Percentiles rank a stretch among this genome's conserved stretches.
Conservation (phyloP, 2,888 invertebrate genomes). For the Drosophila ezoana region DNA sequence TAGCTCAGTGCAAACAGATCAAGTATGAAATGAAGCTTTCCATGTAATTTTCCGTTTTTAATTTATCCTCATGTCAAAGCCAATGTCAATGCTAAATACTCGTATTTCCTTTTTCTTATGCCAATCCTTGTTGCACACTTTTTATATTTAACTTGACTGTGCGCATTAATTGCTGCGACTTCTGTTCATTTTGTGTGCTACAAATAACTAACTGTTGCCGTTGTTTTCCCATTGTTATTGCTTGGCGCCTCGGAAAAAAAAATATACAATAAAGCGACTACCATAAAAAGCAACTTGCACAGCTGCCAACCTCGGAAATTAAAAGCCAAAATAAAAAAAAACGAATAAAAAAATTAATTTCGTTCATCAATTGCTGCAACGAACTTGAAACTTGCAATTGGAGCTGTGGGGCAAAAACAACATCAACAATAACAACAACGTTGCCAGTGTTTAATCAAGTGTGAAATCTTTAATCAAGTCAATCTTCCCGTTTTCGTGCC, state of each 20-base stretch:
- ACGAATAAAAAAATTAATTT: slow-evolving; percentile 18
- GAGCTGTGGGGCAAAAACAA: slow-evolving; percentile 27
- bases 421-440: slow-evolving; percentile 10
- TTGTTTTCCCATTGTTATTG: slow-evolving; percentile 4
- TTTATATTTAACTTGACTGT: slow-evolving; percentile 12
- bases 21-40: neutral
- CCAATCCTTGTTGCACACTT: slow-evolving; percentile 14
- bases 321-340: slow-evolving; percentile 16
- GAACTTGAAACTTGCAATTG: slow-evolving; percentile 61
- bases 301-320: slow-evolving; percentile 40
- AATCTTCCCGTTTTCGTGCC: slow-evolving; percentile 23
- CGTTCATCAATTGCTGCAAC: slow-evolving; percentile 47
- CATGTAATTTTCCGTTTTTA: neutral
- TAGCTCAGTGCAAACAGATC: neutral
- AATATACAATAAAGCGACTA: slow-evolving; percentile 18
- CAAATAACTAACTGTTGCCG: slow-evolving; percentile 16
- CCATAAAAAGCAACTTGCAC: slow-evolving; percentile 24
- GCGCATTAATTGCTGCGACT: slow-evolving; percentile 17
- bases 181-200: slow-evolving; percentile 8
- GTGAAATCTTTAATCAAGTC: slow-evolving; percentile 76
- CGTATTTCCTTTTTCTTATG: slow-evolving; percentile 5
- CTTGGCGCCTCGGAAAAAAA: neutral
- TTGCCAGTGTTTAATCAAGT: slow-evolving; percentile 67
- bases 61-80: slow-evolving; percentile 3
- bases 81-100: slow-evolving; percentile 20